Evolutionary conservation across 2,113 vertebrate species (phyloP), one percentile per base, ranked within the genome.

Genomic region (Fregetta grallaria): DNA sequence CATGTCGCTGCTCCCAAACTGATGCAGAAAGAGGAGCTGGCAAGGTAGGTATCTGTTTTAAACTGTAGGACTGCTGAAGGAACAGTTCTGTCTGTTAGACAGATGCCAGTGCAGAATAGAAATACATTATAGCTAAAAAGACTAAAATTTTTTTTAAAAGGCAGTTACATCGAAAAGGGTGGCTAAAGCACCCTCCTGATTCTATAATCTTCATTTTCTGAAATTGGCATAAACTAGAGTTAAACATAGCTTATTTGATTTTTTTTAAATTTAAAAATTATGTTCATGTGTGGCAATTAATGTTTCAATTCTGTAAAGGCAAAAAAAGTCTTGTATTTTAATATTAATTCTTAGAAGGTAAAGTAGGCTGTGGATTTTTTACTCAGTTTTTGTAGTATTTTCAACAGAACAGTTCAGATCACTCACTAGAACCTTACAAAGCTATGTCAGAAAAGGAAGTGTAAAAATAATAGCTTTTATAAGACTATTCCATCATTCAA

Each of bases 181-280:
- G 32, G 55, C 22, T 77, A 58, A 55, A 71, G 2, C 23, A 70
- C n/a, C 36, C 19, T 59, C 10, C 65, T 26, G 23, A 25, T 88
- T 58, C 55, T 44, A 16, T 17, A 36, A 59, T 6, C 32, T 56
- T 67, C 0, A 15, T 53, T 52, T 72, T 61, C 40, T 42, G n/a
- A 85, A 86, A 81, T 0, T 29, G 15, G 2, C 6, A 38, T n/a
- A 67, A 90, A 42, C 10, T 19, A 18, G 27, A 56, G 7, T 14
- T 62, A 77, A 63, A 67, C 0, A 0, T 25, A 52, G 12, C 25
- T 86, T 0, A 6, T 74, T 19, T 44, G 11, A 7, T 30, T 27
- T 36, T 21, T 17, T 27, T 18, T 32, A 11, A 7, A 38, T 53
- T 77, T 23, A 40, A 68, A 34, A 47, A 30, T 61, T 73, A 3